Evolutionary conservation across 2,113 vertebrate species (phyloP), one percentile per base, ranked within the genome.

Genomic region (Syngnathoides biaculeatus): DNA sequence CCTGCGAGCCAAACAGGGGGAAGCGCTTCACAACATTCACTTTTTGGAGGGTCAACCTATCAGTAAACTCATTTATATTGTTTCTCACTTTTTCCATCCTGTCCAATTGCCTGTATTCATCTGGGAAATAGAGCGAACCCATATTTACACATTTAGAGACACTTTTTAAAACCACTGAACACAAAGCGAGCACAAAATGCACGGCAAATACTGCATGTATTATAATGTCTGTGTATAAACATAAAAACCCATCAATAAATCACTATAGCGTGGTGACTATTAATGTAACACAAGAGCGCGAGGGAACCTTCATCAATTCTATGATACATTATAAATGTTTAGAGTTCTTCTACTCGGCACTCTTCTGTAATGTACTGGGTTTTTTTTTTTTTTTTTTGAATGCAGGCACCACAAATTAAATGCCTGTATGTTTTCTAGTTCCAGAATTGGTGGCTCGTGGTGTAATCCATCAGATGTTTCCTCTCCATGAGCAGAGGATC

Each of bases 31-130:
- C 88, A 98, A 98, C 78, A 93, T 99, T 77, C 92, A 95, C 90
- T 99, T 99, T 87, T 90, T 98, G 65, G 96, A 99, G 80, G 97
- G 96, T 20, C 95, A 98, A 88, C 95, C 97, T 86, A 97, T 98
- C 92, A 95, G 97, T 99, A 90, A 83, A 95, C 88, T 66, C 48
- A 26, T 27, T 68, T 43, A 8, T 19, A 26, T n/a, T 39, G 58
- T 7, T 22, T 39, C 7, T n/a, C 52, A 10, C 22, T 57, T 35
- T 20, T 59, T 20, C 8, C 20, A 19, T 14, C 26, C 9, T 6
- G 13, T 15, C 5, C 15, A 35, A 58, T 35, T 35, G 30, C 30
- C 30, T 35, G 4, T 35, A 35, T 35, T 35, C 6, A 35, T 35
- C 30, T 35, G 30, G 30, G 3, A 35, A 35, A 35, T 35, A 35